Evolutionary conservation across 2,888 invertebrate species (phyloP), one percentile per base, ranked within the genome.

Genomic region (Pyralis farinalis): DNA sequence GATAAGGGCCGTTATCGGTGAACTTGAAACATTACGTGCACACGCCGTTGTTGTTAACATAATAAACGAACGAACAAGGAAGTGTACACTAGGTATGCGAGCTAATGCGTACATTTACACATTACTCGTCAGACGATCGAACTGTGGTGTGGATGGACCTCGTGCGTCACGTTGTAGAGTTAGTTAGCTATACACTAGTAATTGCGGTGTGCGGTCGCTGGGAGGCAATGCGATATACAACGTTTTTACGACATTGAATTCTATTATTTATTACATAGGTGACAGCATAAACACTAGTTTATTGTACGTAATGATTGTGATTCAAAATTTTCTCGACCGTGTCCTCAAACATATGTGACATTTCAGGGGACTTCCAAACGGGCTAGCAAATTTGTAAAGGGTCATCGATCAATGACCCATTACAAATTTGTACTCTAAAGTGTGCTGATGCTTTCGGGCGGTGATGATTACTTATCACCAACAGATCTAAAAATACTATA

Each of bases 1-100:
- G 72, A 75, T 78, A 70, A 75, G 63, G 62, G 63, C 58, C 65
- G 71, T 81, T 77, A 78, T 78, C 77, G 72, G 59, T 79, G 76
- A 78, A 79, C 82, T 82, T 82, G 81, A 81, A 78, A 74, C 60
- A 61, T 66, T 68, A 59, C 65, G 66, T 66, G 62, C 61, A 61
- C 63, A 59, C 65, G 69, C 65, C 64, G 61, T 74, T 73, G 69
- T 65, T 70, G 64, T 70, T 79, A 71, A 73, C 73, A 63, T 69
- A 68, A 57, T 63, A 61, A 60, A 60, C 60, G 63, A 70, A 66
- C 58, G 58, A 68, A 80, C 71, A 62, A 77, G 82, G 82, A 84
- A 84, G 75, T 69, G 38, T 43, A 20, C 20, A 28, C 11, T 36
- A 37, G 39, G 33, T 12, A 33, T 38, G 32, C 12, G 31, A 31